Evolutionary conservation across 2,797 vertebrate species (phyloP), one percentile per base, ranked within the genome.

Genomic region (Melanogrammus aeglefinus): DNA sequence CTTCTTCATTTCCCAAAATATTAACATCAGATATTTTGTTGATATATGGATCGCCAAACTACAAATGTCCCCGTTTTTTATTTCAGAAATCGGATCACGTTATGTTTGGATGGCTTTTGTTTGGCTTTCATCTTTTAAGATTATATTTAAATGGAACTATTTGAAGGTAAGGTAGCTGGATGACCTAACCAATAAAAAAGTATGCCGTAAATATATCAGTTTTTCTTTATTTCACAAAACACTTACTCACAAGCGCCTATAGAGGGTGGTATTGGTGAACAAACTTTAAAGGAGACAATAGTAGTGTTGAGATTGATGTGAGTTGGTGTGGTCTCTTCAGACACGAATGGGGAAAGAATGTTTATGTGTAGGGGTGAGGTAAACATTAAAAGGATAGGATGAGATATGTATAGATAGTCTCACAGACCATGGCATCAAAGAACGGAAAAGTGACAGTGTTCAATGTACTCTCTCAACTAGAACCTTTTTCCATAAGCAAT

Each of bases 161-260:
- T 86, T 94, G 92, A 95, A 77, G 91, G 91, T 92, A 91, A 94
- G 93, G 91, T 95, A 95, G 93, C 92, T 94, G 94, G 89, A 93
- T 91, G 92, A 94, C 88, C 89, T 90, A 89, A 91, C 89, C 89
- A 92, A 93, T 93, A 92, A 92, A 92, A 78, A 87, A 86, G 9
- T 44, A 73, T 73, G 35, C 31, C 76, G 2, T 78, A 81, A 86
- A 83, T 75, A 14, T 76, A 82, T 77, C 51, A 38, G 35, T 38
- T 29, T 47, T 18, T 44, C 51, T 75, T 74, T 41, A 13, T 72
- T 27, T 39, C 57, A 29, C 36, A 39, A 70, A 76, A 69, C 24
- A 69, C 1, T 73, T 18, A 35, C 70, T 16, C 57, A 66, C 57
- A 66, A 24, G 57, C n/a, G 57, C 57, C 1, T 24, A n/a, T 12